Conservation (phyloP, 2,797 vertebrate species). For the Diglossa cyanea region DNA sequence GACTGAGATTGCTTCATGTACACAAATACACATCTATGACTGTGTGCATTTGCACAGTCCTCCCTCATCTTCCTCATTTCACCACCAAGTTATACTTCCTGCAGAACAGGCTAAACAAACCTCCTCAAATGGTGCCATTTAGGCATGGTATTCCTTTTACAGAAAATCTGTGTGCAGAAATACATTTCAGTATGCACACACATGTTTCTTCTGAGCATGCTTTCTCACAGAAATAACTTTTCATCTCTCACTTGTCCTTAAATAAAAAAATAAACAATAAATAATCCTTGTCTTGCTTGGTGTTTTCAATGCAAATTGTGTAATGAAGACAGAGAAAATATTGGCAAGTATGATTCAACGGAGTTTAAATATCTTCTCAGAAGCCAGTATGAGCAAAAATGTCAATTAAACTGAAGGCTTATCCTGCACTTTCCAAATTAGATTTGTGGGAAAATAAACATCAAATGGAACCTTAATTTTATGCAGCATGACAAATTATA, state of each 20-base stretch:
- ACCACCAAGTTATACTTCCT: background rate
- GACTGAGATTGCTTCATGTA: background rate
- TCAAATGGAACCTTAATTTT: background rate
- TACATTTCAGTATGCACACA: background rate
- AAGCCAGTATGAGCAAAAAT: background rate
- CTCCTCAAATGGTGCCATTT: background rate
- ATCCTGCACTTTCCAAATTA: background rate
- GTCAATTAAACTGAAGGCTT: background rate
- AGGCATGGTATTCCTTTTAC: background rate
- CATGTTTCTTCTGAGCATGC: background rate
- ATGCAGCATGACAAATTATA: background rate
- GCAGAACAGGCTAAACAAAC: background rate
- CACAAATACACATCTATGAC: rapidly evolving
- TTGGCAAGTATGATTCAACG: background rate
- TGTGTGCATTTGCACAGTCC: rapidly evolving
- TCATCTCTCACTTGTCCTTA: background rate
- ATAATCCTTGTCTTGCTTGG: background rate
- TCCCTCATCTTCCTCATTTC: background rate
- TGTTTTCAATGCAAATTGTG: background rate
- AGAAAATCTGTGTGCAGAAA: background rate
- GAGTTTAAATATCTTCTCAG: background rate
- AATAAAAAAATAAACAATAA: background rate
- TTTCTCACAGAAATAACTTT: background rate
- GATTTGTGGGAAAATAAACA: background rate
- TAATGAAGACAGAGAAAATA: background rate